Evolutionary conservation across 2,888 invertebrate genomes (phyloP).

Genomic region (Cosmia trapezina): DNA sequence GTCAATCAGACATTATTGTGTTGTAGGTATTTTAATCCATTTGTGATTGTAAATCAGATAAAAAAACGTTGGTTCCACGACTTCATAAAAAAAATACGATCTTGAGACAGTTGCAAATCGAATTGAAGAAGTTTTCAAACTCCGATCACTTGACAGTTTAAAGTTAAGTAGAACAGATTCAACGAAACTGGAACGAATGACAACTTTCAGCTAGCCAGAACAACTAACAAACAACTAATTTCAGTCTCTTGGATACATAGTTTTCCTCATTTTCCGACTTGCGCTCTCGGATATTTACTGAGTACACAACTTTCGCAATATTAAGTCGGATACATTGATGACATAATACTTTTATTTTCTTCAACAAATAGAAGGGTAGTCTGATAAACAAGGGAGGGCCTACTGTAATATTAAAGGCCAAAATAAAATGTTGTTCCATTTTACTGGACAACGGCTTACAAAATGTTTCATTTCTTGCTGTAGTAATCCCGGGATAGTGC

Average conservation of each 20-base stretch:
- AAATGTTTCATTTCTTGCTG: conserved; percentile 25
- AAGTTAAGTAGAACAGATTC: conserved; percentile 35
- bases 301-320: conserved; percentile 49
- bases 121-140: conserved; percentile 23
- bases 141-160: conserved; percentile 10
- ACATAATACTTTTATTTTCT: conserved; percentile 46
- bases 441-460: conserved; percentile 32
- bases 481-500: conserved; percentile 8
- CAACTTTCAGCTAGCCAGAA: conserved; percentile 13
- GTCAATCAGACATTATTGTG: too few relatives aligned
- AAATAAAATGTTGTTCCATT: conserved; percentile 37
- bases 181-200: conserved; percentile 41
- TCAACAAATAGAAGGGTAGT: conserved; percentile 40
- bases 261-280: conserved; percentile 39
- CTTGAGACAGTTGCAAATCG: conserved; percentile 9
- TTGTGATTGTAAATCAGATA: too few relatives aligned
- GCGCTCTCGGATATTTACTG: conserved; percentile 31
- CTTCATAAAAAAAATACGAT: background rate
- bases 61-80: too few relatives aligned
- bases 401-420: conserved; percentile 22
- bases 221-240: conserved; percentile 36
- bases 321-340: conserved; percentile 36
- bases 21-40: too few relatives aligned
- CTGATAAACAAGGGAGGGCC: conserved; percentile 24
- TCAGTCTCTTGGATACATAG: conserved; percentile 32